Base-by-base conservation (phyloP, 2,113 vertebrate genomes). In the Pitta sordida region DNA sequence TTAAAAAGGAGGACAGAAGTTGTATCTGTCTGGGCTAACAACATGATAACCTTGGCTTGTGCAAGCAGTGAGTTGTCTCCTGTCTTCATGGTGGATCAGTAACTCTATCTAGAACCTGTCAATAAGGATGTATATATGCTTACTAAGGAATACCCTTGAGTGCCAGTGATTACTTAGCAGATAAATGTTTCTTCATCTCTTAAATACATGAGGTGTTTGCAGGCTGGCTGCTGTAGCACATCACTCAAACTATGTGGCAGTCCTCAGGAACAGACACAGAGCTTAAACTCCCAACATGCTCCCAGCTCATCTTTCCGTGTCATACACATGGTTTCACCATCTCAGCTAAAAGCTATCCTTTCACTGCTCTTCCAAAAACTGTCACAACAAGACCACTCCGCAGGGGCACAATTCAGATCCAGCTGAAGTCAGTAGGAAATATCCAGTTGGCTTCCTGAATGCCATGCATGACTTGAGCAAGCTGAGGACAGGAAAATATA, bases 361-460 rank as follows among this genome's bases (percentile, higher is more conserved):
- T 68, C 55, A 37, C 9, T 80, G 59, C 14, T 43, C 30, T 83
- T 79, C 46, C 37, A 37, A 85, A 55, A 58, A 62, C 67, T 90
- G 53, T 75, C 68, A 62, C 59, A 0, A 0, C n/a, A 29, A 14
- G 65, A 24, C 51, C 5, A 7, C 78, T 83, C 79, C 43, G 64
- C 10, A 14, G 67, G 77, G 30, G 7, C 51, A 62, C 2, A 6
- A 32, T 59, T 73, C 75, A 39, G 48, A 59, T 94, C 91, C 63
- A 92, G 21, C 48, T 88, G 78, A 87, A 90, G 55, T 77, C 84
- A 70, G 48, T 44, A 93, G 75, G 68, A 90, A 80, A 79, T 90
- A 88, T 69, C 71, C 79, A 83, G 34, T 90, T 87, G 68, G 93
- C 58, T 90, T 95, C 82, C 87, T 88, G 82, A 85, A 51, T 4